Evolutionary conservation across 2,113 vertebrate genomes (phyloP).

Genomic region (Tiliqua scincoides): DNA sequence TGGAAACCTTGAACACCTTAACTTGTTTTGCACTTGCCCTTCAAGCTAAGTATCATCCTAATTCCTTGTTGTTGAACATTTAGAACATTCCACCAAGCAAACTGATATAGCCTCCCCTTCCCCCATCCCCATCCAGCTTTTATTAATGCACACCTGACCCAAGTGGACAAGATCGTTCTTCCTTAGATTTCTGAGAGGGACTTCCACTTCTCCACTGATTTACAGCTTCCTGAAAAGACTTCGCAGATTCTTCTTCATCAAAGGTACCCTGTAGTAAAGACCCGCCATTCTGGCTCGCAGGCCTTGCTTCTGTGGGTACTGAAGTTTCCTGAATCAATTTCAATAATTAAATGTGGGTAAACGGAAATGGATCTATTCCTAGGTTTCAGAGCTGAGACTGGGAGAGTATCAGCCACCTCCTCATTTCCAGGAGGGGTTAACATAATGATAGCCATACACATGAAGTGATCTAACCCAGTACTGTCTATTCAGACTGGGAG

Average conservation of each 20-base stretch:
- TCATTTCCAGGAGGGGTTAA: too few species aligned
- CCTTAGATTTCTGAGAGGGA: neutral
- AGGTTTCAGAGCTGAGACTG: too few species aligned
- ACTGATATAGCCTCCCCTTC: neutral
- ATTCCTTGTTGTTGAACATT: neutral
- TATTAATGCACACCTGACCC: conserved; percentile 74
- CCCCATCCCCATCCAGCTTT: neutral
- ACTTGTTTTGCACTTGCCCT: neutral
- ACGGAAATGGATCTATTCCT: neutral
- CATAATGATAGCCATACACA: too few species aligned
- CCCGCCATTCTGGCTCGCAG: neutral
- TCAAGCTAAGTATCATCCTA: neutral
- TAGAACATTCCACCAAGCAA: conserved; percentile 7
- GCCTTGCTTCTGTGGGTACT: neutral
- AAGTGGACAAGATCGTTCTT: conserved; percentile 8
- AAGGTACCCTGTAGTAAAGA: conserved; percentile 75
- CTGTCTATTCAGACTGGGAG: neutral
- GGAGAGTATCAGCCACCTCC: too few species aligned
- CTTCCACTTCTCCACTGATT: conserved; percentile 76
- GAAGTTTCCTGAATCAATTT: conserved; percentile 61
- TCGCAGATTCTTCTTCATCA: conserved; percentile 80
- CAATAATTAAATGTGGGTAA: conserved; percentile 34
- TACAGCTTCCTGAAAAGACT: conserved; percentile 83
- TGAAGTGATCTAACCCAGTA: neutral
- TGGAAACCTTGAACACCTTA: neutral